Percentiles rank a stretch among this genome's conserved stretches.
phyloP scores from a whole-genome alignment of 2,797 vertebrate species.

The Cuculus canorus region DNA sequence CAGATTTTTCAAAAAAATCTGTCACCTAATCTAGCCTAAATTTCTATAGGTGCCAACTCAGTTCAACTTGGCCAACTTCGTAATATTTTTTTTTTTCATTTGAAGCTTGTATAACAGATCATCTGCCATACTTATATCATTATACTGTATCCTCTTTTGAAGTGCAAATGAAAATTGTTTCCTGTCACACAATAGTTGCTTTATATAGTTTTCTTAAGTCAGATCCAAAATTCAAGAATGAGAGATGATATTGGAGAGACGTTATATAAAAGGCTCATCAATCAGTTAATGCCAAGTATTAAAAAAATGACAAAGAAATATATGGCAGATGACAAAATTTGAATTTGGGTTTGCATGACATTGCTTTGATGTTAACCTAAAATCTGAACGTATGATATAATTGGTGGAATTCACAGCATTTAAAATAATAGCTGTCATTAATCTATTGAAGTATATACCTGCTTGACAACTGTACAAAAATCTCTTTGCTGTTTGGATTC shows the following conservation, averaged over 20 bases:
- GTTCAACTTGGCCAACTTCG: constrained; percentile 18
- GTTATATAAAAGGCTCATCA: constrained; percentile 37
- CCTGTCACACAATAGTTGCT: constrained; percentile 58
- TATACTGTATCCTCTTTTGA: constrained; percentile 41
- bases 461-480: neutral
- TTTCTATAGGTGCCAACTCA: constrained; percentile 12
- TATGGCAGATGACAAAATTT: neutral
- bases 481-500: neutral
- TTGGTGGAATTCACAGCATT: neutral
- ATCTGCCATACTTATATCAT: constrained; percentile 14
- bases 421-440: neutral
- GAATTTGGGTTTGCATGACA: neutral
- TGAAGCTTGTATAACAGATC: constrained; percentile 13
- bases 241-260: constrained; percentile 56
- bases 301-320: constrained; percentile 5
- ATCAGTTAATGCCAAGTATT: constrained; percentile 19
- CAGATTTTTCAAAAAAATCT: neutral
- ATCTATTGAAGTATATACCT: neutral
- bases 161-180: constrained; percentile 67
- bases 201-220: constrained; percentile 70
- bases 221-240: constrained; percentile 72
- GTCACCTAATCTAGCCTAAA: neutral
- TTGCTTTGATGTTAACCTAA: constrained; percentile 30
- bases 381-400: neutral
- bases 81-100: neutral